These are phyloP conservation scores for Caloenas nicobarica DNA, from an alignment of 2,113 vertebrate genomes.

Conservation along the genomic window DNA sequence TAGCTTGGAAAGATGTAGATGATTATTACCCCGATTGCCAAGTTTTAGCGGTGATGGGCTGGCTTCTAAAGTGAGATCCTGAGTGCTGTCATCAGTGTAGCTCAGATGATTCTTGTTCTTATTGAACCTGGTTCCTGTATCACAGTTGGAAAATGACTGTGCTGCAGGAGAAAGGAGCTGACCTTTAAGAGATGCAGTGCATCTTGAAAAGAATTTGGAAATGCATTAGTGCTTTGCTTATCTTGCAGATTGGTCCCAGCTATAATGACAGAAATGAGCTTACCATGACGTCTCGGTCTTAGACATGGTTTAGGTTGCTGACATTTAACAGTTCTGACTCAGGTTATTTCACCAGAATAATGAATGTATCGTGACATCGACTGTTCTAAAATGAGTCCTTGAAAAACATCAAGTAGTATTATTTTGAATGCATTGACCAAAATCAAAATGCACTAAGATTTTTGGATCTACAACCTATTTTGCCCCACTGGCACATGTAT, in stretches of 20 bases:
- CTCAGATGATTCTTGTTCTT: neutral
- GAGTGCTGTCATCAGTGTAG: neutral
- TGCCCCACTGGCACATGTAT: neutral
- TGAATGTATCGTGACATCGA: neutral
- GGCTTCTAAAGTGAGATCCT: neutral
- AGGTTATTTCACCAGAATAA: neutral
- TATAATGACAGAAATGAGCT: neutral
- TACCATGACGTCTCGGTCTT: neutral
- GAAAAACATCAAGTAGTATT: neutral
- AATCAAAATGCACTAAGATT: neutral
- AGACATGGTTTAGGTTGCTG: neutral
- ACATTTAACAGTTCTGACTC: neutral
- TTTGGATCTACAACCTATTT: neutral
- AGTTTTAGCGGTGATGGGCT: neutral
- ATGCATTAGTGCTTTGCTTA: neutral
- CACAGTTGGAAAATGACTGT: neutral
- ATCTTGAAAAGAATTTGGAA: neutral
- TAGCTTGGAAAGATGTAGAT: neutral
- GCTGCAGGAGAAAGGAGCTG: neutral
- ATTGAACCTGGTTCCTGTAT: neutral
- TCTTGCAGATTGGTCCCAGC: neutral
- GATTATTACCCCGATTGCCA: neutral
- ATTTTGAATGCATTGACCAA: neutral
- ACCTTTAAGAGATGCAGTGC: neutral
- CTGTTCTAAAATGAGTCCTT: neutral